phyloP scores from a whole-genome alignment of 2,113 vertebrate species.

The Leucoraja erinaceus region DNA sequence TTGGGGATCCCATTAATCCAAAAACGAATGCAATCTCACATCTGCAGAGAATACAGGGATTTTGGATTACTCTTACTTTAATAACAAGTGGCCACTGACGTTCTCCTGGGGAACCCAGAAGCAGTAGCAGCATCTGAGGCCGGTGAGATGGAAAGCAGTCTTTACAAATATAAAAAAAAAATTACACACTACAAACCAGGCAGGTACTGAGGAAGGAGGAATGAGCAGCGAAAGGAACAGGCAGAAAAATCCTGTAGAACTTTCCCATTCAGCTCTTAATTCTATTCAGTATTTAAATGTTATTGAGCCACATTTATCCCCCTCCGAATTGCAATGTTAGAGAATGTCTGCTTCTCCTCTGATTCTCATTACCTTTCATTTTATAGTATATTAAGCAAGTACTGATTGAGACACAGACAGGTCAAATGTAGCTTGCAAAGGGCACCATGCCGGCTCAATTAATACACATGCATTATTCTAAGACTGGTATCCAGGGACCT shows the following conservation, averaged over 20 bases:
- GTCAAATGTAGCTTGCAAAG: background rate
- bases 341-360: background rate
- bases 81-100: background rate
- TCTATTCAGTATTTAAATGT: constrained; percentile 11
- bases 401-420: background rate
- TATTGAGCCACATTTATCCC: background rate
- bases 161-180: constrained; percentile 4
- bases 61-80: background rate
- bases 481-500: background rate
- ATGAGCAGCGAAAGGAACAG: background rate
- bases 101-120: background rate
- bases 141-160: background rate
- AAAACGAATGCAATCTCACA: constrained; percentile 10
- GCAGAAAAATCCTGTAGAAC: background rate
- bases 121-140: background rate
- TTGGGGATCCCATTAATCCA: background rate
- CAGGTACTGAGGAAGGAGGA: background rate
- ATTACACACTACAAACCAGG: background rate
- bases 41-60: background rate
- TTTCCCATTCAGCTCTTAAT: background rate
- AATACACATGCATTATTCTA: background rate
- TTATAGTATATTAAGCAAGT: constrained; percentile 1
- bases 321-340: constrained; percentile 8
- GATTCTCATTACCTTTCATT: constrained; percentile 14
- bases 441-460: background rate